phyloP scores from a whole-genome alignment of 2,888 invertebrate genomes.

The Drosophila paranaensis region DNA sequence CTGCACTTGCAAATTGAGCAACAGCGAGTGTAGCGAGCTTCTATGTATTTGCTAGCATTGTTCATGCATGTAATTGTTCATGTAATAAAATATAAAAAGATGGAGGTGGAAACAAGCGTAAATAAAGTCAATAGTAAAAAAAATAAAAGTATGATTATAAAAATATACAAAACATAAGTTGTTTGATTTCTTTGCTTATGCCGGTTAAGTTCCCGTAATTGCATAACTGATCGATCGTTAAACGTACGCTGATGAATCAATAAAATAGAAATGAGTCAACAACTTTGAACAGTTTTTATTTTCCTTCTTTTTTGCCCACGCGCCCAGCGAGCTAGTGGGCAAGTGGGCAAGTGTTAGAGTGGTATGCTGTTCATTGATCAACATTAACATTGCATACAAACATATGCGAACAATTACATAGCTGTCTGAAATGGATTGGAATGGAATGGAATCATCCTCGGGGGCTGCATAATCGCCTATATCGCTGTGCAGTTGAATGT shows the following conservation, averaged over 20 bases:
- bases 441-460: conserved; percentile 3
- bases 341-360: conserved; percentile 8
- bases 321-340: neutral
- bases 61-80: no score
- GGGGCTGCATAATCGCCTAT: conserved; percentile 12
- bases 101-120: no score
- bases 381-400: neutral
- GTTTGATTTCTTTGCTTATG: no score
- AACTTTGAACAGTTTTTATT: conserved; percentile 1
- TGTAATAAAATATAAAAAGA: no score
- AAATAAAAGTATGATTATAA: no score
- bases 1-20: no score
- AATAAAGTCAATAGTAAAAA: no score
- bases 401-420: neutral
- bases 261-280: conserved; percentile 37
- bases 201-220: conserved; percentile 16
- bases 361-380: conserved; percentile 26
- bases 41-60: no score
- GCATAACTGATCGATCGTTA: conserved; percentile 38
- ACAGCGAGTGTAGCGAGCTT: no score
- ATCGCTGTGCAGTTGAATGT: conserved; percentile 1
- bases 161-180: no score
- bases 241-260: conserved; percentile 39
- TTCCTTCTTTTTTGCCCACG: neutral
- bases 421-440: neutral